These are phyloP conservation scores for Sorex maritimensis DNA, from an alignment of 2,797 vertebrate genomes.

Conservation along the genomic window DNA sequence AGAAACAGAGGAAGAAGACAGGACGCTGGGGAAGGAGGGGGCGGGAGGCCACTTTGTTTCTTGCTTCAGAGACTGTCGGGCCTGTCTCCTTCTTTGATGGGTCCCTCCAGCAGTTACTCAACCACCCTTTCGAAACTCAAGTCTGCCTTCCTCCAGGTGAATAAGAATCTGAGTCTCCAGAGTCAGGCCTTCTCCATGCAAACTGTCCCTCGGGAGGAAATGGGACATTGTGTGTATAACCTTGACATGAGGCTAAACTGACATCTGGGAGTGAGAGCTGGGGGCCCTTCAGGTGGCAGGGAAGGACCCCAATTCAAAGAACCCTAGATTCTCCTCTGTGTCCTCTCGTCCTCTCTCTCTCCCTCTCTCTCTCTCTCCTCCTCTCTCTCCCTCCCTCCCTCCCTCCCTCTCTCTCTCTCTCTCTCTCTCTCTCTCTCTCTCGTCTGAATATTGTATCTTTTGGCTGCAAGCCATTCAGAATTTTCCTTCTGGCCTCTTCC, in stretches of 20 bases:
- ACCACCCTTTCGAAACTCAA: conserved; percentile 28
- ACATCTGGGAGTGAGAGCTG: not conserved
- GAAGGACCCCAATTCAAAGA: rapidly evolving
- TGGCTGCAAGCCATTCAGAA: not conserved
- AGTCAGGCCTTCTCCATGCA: not conserved
- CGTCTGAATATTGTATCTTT: not conserved
- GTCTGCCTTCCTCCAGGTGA: conserved; percentile 70
- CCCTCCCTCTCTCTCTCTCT: not conserved
- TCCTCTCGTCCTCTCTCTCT: not conserved
- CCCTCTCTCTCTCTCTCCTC: too few species aligned
- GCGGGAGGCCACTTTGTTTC: conserved; percentile 56
- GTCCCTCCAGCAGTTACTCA: conserved; percentile 55
- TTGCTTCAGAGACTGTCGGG: conserved; percentile 27
- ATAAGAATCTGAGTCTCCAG: not conserved
- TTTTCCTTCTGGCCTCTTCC: not conserved
- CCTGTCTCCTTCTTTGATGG: conserved; percentile 54
- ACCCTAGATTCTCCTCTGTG: not conserved
- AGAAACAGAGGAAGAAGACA: conserved; percentile 50
- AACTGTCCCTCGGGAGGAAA: not conserved
- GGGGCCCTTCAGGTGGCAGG: not conserved
- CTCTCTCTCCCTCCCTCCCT: too few species aligned
- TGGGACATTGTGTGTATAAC: not conserved
- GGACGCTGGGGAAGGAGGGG: conserved; percentile 22
- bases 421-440: not conserved
- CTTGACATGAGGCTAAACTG: not conserved